Evolutionary conservation across 92 coral and sea anemone genomes (phyloP).

Genomic region (Metridium senile): DNA sequence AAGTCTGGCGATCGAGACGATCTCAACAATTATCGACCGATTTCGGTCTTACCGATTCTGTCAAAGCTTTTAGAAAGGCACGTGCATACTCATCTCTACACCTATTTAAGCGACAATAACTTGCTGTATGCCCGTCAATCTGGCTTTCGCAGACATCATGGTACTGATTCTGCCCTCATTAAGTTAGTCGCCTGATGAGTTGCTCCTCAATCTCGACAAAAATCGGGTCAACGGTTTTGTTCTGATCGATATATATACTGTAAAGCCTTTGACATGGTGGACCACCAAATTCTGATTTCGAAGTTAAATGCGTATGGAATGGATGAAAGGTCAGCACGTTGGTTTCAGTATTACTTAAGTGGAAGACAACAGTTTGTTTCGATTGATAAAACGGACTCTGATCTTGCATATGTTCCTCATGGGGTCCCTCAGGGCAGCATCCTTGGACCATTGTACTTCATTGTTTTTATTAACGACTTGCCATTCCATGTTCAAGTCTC

Average conservation of each 20-base stretch:
- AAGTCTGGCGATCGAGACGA: conserved; percentile 11
- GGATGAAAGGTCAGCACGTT: conserved; percentile 8
- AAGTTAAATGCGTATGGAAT: conserved; percentile 44
- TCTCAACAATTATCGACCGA: too few relatives aligned
- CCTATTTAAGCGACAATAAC: conserved; percentile 30
- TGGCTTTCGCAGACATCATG: conserved; percentile 48
- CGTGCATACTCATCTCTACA: conserved; percentile 29
- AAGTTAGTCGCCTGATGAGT: conserved; percentile 46
- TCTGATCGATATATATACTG: conserved; percentile 41
- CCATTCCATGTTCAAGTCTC: conserved; percentile 26
- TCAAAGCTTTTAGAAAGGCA: conserved; percentile 10
- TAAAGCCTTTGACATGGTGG: conserved; percentile 53
- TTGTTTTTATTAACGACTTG: conserved; percentile 36
- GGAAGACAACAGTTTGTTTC: conserved; percentile 31
- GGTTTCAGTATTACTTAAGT: conserved; percentile 44
- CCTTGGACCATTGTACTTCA: conserved; percentile 28
- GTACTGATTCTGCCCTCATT: conserved; percentile 49
- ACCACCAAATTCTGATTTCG: conserved; percentile 25
- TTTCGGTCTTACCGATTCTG: conserved; percentile 14
- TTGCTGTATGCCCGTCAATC: conserved; percentile 45
- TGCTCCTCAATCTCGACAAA: conserved; percentile 32
- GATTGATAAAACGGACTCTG: conserved; percentile 2
- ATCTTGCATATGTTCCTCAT: conserved; percentile 3
- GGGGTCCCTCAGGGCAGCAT: conserved; percentile 37
- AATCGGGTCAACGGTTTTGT: conserved; percentile 41